Evolutionary conservation across 2,113 vertebrate species (phyloP), one percentile per base, ranked within the genome.

Genomic region (Eubucco bourcierii): DNA sequence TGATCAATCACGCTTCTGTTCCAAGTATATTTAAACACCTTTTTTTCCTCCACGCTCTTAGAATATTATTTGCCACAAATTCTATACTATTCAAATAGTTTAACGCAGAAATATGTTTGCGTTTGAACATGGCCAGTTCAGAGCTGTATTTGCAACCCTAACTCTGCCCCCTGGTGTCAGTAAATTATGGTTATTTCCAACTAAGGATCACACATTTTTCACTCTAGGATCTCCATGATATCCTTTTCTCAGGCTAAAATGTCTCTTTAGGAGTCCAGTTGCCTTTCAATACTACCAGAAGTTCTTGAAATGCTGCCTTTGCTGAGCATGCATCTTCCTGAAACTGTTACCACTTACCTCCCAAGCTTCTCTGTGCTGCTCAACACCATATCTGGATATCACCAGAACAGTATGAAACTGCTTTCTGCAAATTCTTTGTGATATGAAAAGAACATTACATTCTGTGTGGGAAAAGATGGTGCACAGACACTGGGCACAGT

Each of bases 111-210:
- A 34, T 9, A 13, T 46, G 46, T 29, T 34, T 81, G 44, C 84
- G n/a, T 61, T 71, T 71, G 75, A 87, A 78, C 61, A 80, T 23
- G 87, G 84, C 81, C 80, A 61, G 52, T 92, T 95, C 94, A 93
- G 46, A 66, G 67, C 37, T 93, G 67, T 79, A 72, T 90, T 70
- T 73, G 47, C 60, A 92, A 67, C 60, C 81, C 82, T 92, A 80
- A 85, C 80, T 94, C 95, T 94, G 92, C 95, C 89, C 89, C 92
- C 93, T 89, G 74, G 64, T 77, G 94, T 91, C 79, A 82, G 56
- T 74, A 82, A 89, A 85, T 87, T 71, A 93, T 9, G 64, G 44
- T 44, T 65, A 59, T 93, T 94, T 71, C 87, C 82, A 92, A 72
- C 55, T 87, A 87, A 89, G 6, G 79, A 63, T 81, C 66, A 78